These are phyloP conservation scores for Strigops habroptila DNA, from an alignment of 2,113 vertebrate species.

Conservation along the genomic window DNA sequence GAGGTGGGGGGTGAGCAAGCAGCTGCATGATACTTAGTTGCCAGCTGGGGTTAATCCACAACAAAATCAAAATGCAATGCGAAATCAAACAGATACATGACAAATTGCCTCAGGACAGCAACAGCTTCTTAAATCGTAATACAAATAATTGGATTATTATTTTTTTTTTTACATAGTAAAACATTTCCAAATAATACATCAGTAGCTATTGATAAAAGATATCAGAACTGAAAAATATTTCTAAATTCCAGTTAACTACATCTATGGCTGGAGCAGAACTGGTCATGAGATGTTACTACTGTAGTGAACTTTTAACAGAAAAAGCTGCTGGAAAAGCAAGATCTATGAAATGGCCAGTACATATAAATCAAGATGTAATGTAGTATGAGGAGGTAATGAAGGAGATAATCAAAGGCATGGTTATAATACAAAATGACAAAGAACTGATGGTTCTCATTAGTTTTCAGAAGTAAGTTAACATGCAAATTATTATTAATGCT, in stretches of 20 bases:
- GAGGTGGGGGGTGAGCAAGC: not conserved
- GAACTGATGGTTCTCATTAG: not conserved
- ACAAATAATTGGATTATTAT: not conserved
- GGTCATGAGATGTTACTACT: not conserved
- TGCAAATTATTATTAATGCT: not conserved
- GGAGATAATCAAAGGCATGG: not conserved
- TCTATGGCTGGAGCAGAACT: not conserved
- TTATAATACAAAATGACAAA: not conserved
- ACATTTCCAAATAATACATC: not conserved
- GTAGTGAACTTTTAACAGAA: not conserved
- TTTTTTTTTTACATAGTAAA: not conserved
- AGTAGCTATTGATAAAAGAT: not conserved
- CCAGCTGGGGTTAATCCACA: not conserved
- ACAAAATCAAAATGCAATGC: not conserved
- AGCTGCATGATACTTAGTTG: not conserved
- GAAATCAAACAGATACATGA: not conserved
- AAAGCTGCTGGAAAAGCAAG: not conserved
- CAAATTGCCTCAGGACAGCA: not conserved
- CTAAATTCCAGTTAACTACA: not conserved
- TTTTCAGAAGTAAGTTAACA: not conserved
- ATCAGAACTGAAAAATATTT: not conserved
- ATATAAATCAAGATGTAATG: not conserved
- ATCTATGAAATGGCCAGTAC: not conserved
- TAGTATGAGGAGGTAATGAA: not conserved
- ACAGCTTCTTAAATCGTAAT: not conserved